phyloP scores from a whole-genome alignment of 2,888 invertebrate genomes.

The Trimorus sp. region DNA sequence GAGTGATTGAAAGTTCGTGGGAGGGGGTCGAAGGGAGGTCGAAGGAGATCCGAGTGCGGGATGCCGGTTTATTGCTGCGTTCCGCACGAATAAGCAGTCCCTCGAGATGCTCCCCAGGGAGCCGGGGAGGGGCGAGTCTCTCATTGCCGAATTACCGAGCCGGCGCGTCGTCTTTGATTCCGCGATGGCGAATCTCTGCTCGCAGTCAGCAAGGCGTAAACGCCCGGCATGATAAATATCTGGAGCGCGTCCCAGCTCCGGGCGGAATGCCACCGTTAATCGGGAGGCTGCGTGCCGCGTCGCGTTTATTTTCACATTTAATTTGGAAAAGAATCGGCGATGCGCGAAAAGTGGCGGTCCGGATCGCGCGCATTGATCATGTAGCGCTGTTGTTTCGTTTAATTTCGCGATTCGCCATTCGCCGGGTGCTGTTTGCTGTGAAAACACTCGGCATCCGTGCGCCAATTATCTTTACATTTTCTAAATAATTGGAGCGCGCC shows the following conservation, averaged over 20 bases:
- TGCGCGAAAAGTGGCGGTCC: no score
- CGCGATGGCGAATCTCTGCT: slow-evolving; percentile 66
- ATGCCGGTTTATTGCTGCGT: slow-evolving; percentile 70
- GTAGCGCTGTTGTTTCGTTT: no score
- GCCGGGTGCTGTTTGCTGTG: no score
- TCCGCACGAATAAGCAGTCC: slow-evolving; percentile 73
- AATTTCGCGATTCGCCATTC: no score
- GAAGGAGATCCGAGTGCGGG: slow-evolving; percentile 60
- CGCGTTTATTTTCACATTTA: slow-evolving; percentile 6
- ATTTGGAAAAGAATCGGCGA: no score
- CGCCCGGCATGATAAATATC: slow-evolving; percentile 52
- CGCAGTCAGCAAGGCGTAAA: slow-evolving; percentile 55
- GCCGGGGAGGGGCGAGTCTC: slow-evolving; percentile 61
- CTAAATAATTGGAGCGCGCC: no score
- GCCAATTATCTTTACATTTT: no score
- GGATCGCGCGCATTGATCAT: no score
- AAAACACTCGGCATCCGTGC: no score
- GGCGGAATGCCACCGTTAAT: slow-evolving; percentile 49
- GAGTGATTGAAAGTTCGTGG: slow-evolving; percentile 63
- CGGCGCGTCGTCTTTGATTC: slow-evolving; percentile 69
- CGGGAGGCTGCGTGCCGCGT: slow-evolving; percentile 37
- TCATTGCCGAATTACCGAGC: slow-evolving; percentile 67
- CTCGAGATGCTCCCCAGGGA: slow-evolving; percentile 69
- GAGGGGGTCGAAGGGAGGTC: slow-evolving; percentile 60
- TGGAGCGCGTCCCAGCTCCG: slow-evolving; percentile 42